A percentile compares a stretch with the other conserved stretches of the same genome.
phyloP scores from a whole-genome alignment of 2,797 vertebrate genomes.

The Argya squamiceps region DNA sequence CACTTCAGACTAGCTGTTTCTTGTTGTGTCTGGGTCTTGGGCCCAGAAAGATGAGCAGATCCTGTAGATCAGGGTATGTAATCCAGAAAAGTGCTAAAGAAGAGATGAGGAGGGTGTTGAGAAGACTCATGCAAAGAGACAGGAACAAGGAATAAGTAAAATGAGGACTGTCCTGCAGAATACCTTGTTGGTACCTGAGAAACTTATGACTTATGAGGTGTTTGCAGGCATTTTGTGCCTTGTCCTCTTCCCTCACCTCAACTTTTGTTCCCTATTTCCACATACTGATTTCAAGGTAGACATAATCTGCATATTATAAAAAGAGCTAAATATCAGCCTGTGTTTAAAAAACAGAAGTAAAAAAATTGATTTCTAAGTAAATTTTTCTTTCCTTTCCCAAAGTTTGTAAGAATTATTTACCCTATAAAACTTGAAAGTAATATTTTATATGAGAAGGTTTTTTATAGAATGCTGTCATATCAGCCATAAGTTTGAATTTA shows the following conservation, averaged over 20 bases:
- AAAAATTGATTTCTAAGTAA: slow-evolving; percentile 18
- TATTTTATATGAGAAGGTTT: slow-evolving; percentile 3
- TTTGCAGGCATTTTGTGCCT: background rate
- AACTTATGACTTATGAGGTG: background rate
- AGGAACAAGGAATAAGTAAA: background rate
- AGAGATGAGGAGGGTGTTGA: background rate
- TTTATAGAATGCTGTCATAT: slow-evolving; percentile 15
- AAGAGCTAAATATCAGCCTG: slow-evolving; percentile 66
- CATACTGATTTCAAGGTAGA: background rate
- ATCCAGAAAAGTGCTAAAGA: background rate
- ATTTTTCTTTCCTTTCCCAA: slow-evolving; percentile 43
- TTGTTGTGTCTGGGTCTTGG: background rate
- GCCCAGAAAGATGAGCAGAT: background rate
- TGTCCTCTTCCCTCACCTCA: background rate
- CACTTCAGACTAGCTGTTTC: background rate
- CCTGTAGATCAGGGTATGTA: background rate
- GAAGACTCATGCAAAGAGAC: background rate
- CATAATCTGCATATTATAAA: background rate
- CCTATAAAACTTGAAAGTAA: slow-evolving; percentile 1
- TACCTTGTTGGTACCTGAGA: background rate
- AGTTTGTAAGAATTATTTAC: slow-evolving; percentile 49
- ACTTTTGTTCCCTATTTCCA: slow-evolving; percentile 24
- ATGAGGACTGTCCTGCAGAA: background rate
- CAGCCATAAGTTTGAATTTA: slow-evolving; percentile 41
- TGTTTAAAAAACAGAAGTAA: background rate